Conservation (phyloP, 2,113 vertebrate species). For the Atlantisia rogersi region DNA sequence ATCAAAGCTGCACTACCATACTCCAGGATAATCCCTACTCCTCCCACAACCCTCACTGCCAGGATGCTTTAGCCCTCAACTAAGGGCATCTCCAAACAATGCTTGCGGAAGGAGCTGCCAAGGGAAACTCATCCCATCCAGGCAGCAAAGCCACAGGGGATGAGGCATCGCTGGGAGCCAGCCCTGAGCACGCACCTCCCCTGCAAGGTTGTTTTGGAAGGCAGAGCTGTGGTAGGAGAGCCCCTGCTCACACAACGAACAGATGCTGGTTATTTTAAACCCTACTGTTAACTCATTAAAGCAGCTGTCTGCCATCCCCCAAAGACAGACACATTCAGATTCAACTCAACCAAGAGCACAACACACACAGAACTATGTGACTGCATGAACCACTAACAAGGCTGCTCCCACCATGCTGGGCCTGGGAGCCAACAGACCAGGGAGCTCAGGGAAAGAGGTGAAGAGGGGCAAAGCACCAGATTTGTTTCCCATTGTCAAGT, state of each 20-base stretch:
- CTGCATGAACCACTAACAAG: background rate
- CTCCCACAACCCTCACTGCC: too few species aligned
- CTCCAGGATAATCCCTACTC: background rate
- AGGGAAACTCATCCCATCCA: background rate
- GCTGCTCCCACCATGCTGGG: background rate
- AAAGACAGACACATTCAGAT: conserved; percentile 74
- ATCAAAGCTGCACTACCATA: background rate
- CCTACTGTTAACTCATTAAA: conserved; percentile 67
- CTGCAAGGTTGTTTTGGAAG: background rate
- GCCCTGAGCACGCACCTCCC: fast-evolving
- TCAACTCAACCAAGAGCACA: conserved; percentile 63
- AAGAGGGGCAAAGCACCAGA: background rate
- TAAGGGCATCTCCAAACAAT: background rate
- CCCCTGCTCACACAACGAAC: conserved; percentile 39
- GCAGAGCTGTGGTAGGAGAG: conserved; percentile 5
- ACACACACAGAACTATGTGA: background rate
- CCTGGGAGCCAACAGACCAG: fast-evolving
- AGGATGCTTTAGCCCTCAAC: fast-evolving
- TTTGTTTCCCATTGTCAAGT: background rate
- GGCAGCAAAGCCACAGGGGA: background rate
- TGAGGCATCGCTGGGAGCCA: fast-evolving
- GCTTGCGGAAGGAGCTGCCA: background rate
- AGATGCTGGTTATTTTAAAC: conserved; percentile 70
- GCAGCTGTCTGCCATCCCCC: conserved; percentile 72
- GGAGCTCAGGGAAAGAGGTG: background rate